Evolutionary conservation across 2,888 invertebrate species (phyloP).

Genomic region (Platycnemis pennipes): DNA sequence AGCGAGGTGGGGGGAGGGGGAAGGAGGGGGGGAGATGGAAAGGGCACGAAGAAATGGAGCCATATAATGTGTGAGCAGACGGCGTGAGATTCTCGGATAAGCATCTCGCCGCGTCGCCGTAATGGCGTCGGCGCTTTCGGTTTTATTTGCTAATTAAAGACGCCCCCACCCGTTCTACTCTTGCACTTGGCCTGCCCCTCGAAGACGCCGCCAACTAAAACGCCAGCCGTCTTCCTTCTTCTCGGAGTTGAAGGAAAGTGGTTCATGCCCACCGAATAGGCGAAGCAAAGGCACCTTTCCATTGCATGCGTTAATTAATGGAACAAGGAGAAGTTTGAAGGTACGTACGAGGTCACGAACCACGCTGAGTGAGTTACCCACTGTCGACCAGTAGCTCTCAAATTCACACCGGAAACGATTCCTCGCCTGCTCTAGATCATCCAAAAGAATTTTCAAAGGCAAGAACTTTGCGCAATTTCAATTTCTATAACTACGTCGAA

Average conservation of each 20-base stretch:
- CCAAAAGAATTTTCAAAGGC: no score
- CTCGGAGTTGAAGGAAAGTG: neutral
- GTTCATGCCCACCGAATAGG: neutral
- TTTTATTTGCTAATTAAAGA: constrained; percentile 61
- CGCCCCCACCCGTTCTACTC: neutral
- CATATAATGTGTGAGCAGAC: constrained; percentile 36
- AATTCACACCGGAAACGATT: no score
- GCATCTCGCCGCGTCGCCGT: constrained; percentile 15
- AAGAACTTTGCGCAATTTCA: no score
- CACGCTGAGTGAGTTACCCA: no score
- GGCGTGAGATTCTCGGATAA: constrained; percentile 40
- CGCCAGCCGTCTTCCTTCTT: neutral
- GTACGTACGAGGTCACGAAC: no score
- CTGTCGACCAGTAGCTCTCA: no score
- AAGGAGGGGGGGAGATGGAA: neutral
- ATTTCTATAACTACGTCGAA: no score
- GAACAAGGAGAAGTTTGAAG: no score
- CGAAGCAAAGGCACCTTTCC: neutral
- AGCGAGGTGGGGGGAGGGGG: neutral
- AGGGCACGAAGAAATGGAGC: no score
- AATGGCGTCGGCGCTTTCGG: constrained; percentile 56
- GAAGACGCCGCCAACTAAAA: neutral
- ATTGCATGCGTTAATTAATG: no score
- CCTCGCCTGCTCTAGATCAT: no score
- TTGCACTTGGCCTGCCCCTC: neutral